Evolutionary conservation across 92 coral and sea anemone species (phyloP), one percentile per base, ranked within the genome.

Genomic region (Actinostola sp.): DNA sequence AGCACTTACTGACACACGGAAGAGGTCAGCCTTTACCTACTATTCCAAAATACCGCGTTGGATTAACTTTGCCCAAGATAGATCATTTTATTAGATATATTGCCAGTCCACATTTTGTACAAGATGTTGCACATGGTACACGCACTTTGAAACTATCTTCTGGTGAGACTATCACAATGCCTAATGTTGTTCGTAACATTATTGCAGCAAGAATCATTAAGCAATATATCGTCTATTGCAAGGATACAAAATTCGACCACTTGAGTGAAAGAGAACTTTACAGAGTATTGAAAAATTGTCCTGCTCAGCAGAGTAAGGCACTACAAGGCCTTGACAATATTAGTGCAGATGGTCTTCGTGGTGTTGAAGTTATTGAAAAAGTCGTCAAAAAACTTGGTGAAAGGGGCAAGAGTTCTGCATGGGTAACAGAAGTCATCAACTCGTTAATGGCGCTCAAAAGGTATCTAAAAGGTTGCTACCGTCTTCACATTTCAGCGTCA

Each of bases 81-180:
- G 79, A 80, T 43, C 85, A 71, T 56, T 80, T 80, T 57, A 53
- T 63, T 61, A 64, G 80, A 33, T 81, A 72, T 72, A 81, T 81
- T 10, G 72, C 75, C 43, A 81, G 61, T 44, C 80, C 69, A 36
- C 73, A 81, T 55, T 63, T 81, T 41, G 68, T 80, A 33, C 86
- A 72, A 82, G 86, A 82, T 33, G 76, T 82, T 28, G 76, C 81
- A 7, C 72, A 82, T 43, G 81, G 86, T 16, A 82, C 81, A 26
- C 39, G 71, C 42, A 82, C 81, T 23, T 68, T 73, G 64, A 74
- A 51, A 60, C 48, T 58, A 35, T 65, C 70, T 66, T 73, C 70
- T 31, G 81, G 81, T 2, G 81, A 82, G 67, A 82, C 66, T 25
- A 60, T 82, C 23, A 59, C 46, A 41, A 73, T 82, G 79, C 81